Base-by-base conservation (phyloP, 1,140 invertebrate species). In the Zaprionus kolodkinae region DNA sequence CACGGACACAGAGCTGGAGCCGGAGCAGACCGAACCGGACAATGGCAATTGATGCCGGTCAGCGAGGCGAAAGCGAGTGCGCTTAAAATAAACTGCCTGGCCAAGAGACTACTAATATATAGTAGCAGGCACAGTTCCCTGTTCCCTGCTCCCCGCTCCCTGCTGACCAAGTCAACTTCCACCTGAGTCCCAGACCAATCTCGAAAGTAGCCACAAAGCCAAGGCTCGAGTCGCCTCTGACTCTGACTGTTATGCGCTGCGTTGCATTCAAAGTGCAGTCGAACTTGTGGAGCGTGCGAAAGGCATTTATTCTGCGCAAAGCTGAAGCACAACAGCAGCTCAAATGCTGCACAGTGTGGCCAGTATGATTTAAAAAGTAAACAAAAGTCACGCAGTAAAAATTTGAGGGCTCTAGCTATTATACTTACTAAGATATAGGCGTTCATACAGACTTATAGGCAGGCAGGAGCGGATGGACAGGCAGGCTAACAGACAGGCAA, bases 1-100 rank as follows among this genome's bases (percentile, higher is more conserved):
- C 27, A 30, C 27, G 27, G 45, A 17, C n/a, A 21, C n/a, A 15
- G n/a, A 7, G 4, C 13, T 6, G 27, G 1, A 33, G 25, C n/a
- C 7, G 48, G n/a, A 15, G 43, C 25, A 25, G 38, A 56, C 17
- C 38, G 43, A 21, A 2, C 21, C 21, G 21, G 21, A 27, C 48
- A 40, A 52, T 15, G 55, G 40, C 50, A 77, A 73, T 82, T 75
- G 68, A 78, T 64, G 79, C 33, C 67, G 27, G 33, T 17, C 56
- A 35, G 56, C 30, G 30, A 54, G 66, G 40, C 55, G 55, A 62
- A 50, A 25, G 45, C 45, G 45, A 43, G 30, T 43, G 74, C 52
- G 13, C 52, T 55, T 55, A 30, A 30, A 55, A 55, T 55, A 40
- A 78, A 62, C 40, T 45, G 38, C 52, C 30, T 30, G 40, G 17